Evolutionary conservation across 1,140 invertebrate genomes (phyloP).

Genomic region (Diorhabda elongata): DNA sequence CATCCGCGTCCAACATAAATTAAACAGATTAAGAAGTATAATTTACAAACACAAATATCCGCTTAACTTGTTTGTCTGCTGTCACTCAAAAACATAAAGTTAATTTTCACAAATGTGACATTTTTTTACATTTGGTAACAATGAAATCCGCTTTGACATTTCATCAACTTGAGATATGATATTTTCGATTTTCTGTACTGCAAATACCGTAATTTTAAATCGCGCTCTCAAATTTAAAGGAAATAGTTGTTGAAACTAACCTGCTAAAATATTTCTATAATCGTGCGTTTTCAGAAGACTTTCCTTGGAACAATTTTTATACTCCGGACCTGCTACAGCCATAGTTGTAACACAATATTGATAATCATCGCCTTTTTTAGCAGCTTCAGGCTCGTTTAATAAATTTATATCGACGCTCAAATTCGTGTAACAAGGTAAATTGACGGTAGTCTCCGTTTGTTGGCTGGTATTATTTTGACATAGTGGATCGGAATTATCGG

Average conservation of each 20-base stretch:
- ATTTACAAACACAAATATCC: too few species aligned
- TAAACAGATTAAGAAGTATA: too few species aligned
- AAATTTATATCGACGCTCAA: slow-evolving; percentile 30
- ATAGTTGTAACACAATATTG: slow-evolving; percentile 35
- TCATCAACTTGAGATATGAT: too few species aligned
- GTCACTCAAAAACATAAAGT: too few species aligned
- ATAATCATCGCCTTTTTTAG: slow-evolving; percentile 27
- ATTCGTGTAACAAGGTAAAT: slow-evolving; percentile 34
- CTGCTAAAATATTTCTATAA: slow-evolving; percentile 26
- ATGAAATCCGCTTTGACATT: too few species aligned
- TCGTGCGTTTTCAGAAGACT: slow-evolving; percentile 17
- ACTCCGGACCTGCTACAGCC: slow-evolving; percentile 34
- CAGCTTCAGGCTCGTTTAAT: slow-evolving; percentile 22
- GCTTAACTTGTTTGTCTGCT: too few species aligned
- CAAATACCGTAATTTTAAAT: neutral
- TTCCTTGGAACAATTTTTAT: slow-evolving; percentile 18
- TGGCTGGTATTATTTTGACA: slow-evolving; percentile 32
- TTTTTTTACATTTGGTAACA: too few species aligned
- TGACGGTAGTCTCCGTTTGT: slow-evolving; percentile 26
- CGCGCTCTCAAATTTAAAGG: neutral
- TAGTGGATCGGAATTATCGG: slow-evolving; percentile 28
- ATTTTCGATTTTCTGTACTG: too few species aligned
- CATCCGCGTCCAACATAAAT: too few species aligned
- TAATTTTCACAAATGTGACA: too few species aligned
- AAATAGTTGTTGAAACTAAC: neutral